A percentile compares a stretch with the other conserved stretches of the same genome.
Evolutionary conservation across 1,140 invertebrate genomes (phyloP).

Genomic region (Cheumatopsyche charites): DNA sequence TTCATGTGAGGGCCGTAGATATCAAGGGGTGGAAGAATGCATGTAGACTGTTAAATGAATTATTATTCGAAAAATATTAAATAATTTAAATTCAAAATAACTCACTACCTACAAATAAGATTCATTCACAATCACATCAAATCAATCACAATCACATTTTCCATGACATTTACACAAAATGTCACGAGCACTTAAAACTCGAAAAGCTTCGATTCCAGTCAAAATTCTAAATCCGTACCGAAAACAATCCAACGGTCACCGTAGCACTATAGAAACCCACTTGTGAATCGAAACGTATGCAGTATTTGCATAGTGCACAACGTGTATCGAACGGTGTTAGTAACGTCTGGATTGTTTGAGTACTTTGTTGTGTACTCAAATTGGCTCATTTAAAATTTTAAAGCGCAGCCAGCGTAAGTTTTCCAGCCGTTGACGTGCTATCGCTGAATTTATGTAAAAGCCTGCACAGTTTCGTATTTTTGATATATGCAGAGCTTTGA

Average conservation of each 20-base stretch:
- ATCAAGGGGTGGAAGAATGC: neutral
- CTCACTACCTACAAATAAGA: no score
- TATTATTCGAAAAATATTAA: neutral
- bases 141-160: no score
- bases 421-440: slow-evolving; percentile 6
- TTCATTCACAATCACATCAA: no score
- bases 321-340: neutral
- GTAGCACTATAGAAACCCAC: neutral
- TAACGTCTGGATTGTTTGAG: slow-evolving; percentile 27
- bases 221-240: neutral
- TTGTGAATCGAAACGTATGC: neutral
- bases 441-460: neutral
- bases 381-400: slow-evolving; percentile 34
- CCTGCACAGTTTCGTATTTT: neutral
- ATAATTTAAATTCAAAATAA: no score
- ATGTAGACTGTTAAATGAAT: neutral
- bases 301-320: neutral
- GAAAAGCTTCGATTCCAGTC: no score
- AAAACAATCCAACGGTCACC: neutral
- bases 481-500: neutral
- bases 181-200: no score
- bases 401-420: slow-evolving; percentile 18
- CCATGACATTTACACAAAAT: no score
- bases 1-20: neutral
- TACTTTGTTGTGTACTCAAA: slow-evolving; percentile 32